Evolutionary conservation across 1,140 invertebrate species (phyloP).

Genomic region (Macrosteles quadrilineatus): DNA sequence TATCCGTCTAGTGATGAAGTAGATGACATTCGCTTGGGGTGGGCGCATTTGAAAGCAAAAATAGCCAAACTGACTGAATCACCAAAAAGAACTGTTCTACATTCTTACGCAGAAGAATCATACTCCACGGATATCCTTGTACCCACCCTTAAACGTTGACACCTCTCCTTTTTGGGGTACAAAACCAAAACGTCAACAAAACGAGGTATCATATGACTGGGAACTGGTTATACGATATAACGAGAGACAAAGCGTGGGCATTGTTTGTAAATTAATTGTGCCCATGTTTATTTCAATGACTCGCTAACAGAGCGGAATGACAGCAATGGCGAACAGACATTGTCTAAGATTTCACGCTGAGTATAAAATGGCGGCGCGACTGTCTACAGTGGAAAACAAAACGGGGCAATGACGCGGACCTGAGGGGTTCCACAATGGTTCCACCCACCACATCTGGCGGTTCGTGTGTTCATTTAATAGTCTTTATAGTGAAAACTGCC

Average conservation of each 20-base stretch:
- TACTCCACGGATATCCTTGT: too few species aligned
- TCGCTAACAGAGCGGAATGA: neutral
- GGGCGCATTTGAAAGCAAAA: too few species aligned
- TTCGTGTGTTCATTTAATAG: constrained; percentile 9
- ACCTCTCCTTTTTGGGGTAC: too few species aligned
- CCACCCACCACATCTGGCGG: constrained; percentile 4
- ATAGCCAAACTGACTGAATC: too few species aligned
- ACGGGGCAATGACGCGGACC: too few species aligned
- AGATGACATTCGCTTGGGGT: too few species aligned
- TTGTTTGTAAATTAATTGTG: neutral
- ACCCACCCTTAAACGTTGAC: too few species aligned
- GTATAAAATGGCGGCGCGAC: constrained; percentile 3
- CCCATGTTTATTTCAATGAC: constrained; percentile 13
- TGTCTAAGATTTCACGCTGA: constrained; percentile 12
- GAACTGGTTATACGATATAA: constrained; percentile 3
- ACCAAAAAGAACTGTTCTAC: too few species aligned
- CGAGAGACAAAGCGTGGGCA: neutral
- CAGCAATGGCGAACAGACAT: constrained; percentile 3
- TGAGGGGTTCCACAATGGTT: too few species aligned
- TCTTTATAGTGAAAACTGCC: neutral
- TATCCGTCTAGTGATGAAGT: too few species aligned
- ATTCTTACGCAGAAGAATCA: too few species aligned
- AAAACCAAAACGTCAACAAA: neutral
- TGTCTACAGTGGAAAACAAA: too few species aligned
- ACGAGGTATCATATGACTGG: constrained; percentile 4